Evolutionary conservation across 2,888 invertebrate genomes (phyloP).

Genomic region (Pheosia gnoma): DNA sequence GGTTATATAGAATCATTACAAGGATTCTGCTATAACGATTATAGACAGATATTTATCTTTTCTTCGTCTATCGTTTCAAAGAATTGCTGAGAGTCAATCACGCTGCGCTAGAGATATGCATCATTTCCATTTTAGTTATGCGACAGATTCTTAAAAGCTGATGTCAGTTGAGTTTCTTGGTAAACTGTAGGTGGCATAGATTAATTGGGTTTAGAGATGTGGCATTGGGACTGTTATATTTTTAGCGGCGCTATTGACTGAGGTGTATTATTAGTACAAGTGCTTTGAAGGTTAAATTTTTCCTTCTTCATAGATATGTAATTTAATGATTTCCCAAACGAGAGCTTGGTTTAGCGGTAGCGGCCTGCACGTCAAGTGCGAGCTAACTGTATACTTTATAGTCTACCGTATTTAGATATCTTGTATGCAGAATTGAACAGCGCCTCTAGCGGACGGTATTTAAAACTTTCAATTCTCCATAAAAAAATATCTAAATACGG

Average conservation of each 20-base stretch:
- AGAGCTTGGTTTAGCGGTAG: too few species aligned
- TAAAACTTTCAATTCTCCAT: too few species aligned
- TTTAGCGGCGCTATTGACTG: neutral
- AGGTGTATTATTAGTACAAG: neutral
- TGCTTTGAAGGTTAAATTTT: neutral
- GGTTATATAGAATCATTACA: neutral
- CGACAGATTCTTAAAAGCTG: slow-evolving; percentile 53
- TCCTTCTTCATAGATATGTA: too few species aligned
- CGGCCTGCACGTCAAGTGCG: too few species aligned
- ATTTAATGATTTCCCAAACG: too few species aligned
- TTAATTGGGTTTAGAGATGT: slow-evolving; percentile 13
- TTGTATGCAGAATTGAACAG: too few species aligned
- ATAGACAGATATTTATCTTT: neutral
- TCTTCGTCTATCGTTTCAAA: neutral
- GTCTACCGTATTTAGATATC: too few species aligned
- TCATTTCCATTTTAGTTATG: slow-evolving; percentile 21
- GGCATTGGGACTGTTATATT: neutral
- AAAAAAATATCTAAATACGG: too few species aligned
- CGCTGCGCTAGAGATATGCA: slow-evolving; percentile 7
- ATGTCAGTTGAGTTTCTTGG: slow-evolving; percentile 59
- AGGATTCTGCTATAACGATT: neutral
- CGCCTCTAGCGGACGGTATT: too few species aligned
- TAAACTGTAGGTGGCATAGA: slow-evolving; percentile 41
- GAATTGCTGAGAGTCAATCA: neutral
- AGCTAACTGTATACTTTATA: too few species aligned